These are phyloP conservation scores for Pasiphila rectangulata DNA, from an alignment of 2,888 invertebrate species.

Conservation along the genomic window DNA sequence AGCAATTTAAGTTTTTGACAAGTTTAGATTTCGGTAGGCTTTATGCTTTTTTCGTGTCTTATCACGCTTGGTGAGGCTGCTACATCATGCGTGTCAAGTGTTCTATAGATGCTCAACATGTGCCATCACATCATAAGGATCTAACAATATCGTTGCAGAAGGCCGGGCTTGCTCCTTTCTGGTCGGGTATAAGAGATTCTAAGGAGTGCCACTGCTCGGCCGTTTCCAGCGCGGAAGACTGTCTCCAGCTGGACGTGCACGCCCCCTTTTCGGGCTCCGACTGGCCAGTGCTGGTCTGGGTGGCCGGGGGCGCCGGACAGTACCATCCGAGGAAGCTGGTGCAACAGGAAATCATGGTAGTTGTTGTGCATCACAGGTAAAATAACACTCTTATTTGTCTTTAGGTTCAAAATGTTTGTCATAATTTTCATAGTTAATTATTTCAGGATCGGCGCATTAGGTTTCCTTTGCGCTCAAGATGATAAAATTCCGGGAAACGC, in stretches of 20 bases:
- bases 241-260: conserved; percentile 84
- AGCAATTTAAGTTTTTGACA: neutral
- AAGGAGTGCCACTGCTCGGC: conserved; percentile 45
- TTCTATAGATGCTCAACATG: too few species aligned
- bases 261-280: conserved; percentile 60
- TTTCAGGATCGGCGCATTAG: conserved; percentile 59
- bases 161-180: conserved; percentile 60
- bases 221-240: conserved; percentile 75
- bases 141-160: conserved; percentile 44
- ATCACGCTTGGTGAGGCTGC: too few species aligned
- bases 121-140: too few species aligned
- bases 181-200: conserved; percentile 55
- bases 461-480: conserved; percentile 60
- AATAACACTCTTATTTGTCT: neutral
- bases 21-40: too few species aligned
- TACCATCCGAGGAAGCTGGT: conserved; percentile 56
- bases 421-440: neutral
- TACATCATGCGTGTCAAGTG: too few species aligned
- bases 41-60: too few species aligned
- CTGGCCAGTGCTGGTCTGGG: conserved; percentile 67
- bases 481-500: conserved; percentile 66
- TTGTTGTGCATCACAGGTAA: conserved; percentile 64
- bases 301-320: conserved; percentile 50
- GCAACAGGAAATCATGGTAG: conserved; percentile 56
- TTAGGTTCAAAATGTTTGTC: neutral